These are phyloP conservation scores for Mamestra configurata DNA, from an alignment of 1,140 invertebrate species.

Conservation along the genomic window DNA sequence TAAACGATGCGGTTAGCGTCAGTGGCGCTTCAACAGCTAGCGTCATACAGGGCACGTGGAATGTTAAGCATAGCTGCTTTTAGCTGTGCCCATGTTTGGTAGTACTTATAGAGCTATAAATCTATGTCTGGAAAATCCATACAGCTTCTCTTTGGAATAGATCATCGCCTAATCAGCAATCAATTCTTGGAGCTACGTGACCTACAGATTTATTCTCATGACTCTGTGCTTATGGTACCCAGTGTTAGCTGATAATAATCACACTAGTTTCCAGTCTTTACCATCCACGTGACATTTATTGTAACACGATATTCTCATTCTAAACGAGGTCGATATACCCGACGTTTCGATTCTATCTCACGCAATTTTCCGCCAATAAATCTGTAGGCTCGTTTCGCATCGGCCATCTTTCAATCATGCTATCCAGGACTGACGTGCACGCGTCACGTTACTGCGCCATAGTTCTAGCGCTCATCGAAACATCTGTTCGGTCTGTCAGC, in stretches of 20 bases:
- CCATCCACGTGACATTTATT: background rate
- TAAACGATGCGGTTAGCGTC: constrained; percentile 43
- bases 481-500: constrained; percentile 34
- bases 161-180: background rate
- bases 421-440: constrained; percentile 11
- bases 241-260: background rate
- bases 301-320: background rate
- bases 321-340: background rate
- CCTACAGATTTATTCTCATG: constrained; percentile 1
- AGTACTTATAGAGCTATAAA: background rate
- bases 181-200: background rate
- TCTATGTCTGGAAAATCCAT: background rate
- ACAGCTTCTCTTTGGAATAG: background rate
- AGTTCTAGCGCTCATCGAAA: constrained; percentile 1
- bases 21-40: constrained; percentile 7
- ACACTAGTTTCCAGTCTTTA: background rate
- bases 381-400: constrained; percentile 33
- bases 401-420: constrained; percentile 19
- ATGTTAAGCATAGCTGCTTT: background rate
- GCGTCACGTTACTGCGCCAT: constrained; percentile 2
- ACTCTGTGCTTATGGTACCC: background rate
- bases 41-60: constrained; percentile 8
- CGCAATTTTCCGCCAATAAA: constrained; percentile 32
- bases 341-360: constrained; percentile 15
- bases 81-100: background rate